phyloP scores from a whole-genome alignment of 2,888 invertebrate species.

The Diaphora mendica region DNA sequence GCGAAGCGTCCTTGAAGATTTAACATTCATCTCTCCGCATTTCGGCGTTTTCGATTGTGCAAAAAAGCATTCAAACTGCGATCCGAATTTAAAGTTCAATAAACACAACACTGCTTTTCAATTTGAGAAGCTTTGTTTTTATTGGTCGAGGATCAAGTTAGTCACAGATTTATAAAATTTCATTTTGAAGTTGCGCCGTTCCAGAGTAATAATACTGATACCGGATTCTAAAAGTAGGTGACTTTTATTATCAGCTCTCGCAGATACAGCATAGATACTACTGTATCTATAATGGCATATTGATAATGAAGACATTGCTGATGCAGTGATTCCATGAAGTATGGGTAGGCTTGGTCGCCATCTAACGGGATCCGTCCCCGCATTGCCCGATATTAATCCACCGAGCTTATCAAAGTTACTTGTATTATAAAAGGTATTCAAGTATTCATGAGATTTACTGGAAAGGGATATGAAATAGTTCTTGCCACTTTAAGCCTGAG shows the following conservation, averaged over 20 bases:
- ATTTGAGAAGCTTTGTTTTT: conserved; percentile 18
- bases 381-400: conserved; percentile 39
- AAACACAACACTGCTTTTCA: conserved; percentile 30
- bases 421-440: conserved; percentile 20
- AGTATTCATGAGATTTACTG: not conserved
- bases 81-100: conserved; percentile 34
- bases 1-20: conserved; percentile 40
- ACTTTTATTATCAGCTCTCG: conserved; percentile 5
- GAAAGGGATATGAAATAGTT: not conserved
- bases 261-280: conserved; percentile 16
- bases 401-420: conserved; percentile 31
- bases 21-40: conserved; percentile 38
- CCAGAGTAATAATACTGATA: conserved; percentile 8
- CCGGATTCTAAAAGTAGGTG: conserved; percentile 26
- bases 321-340: conserved; percentile 48
- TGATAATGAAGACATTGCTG: conserved; percentile 39
- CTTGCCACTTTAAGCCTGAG: not conserved
- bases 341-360: conserved; percentile 34
- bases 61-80: conserved; percentile 28
- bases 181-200: not conserved
- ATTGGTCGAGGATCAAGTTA: conserved; percentile 15
- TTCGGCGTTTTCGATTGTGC: conserved; percentile 35
- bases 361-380: conserved; percentile 48
- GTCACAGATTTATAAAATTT: conserved; percentile 13
- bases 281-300: conserved; percentile 27